Conservation (phyloP, 2,888 invertebrate genomes). For the Drosophila siamana region DNA sequence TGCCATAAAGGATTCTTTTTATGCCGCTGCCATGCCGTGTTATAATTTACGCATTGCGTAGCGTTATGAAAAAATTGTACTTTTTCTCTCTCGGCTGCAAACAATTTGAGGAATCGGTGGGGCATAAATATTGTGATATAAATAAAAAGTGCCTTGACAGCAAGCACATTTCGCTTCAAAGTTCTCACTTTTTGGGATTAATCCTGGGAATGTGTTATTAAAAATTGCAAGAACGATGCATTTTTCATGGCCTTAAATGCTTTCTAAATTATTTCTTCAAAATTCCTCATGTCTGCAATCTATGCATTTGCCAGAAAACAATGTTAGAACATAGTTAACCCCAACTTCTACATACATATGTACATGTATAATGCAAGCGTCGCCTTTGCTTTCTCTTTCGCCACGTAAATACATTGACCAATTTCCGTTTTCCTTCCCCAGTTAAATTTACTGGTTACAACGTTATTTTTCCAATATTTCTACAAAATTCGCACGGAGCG, state of each 20-base stretch:
- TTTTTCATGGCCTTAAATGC: no score
- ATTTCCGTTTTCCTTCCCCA: slow-evolving; percentile 3
- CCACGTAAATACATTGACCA: slow-evolving; percentile 1
- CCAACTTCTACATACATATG: no score
- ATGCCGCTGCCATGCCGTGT: not conserved
- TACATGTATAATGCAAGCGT: no score
- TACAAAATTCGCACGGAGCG: not conserved
- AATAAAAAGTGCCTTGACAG: not conserved
- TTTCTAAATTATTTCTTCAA: no score
- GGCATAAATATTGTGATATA: no score
- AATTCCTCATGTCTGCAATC: no score
- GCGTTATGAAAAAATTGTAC: not conserved
- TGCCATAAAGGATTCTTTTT: slow-evolving; percentile 6
- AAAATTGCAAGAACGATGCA: no score
- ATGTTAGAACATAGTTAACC: not conserved
- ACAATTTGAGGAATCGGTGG: not conserved
- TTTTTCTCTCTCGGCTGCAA: not conserved
- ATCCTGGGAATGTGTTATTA: no score
- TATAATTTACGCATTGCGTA: slow-evolving; percentile 10
- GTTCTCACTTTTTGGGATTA: not conserved
- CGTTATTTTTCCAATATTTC: not conserved
- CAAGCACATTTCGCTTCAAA: not conserved
- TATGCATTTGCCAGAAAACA: not conserved
- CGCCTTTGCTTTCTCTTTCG: not conserved
- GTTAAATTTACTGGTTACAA: not conserved